These are phyloP conservation scores for Taurulus bubalis DNA, from an alignment of 2,113 vertebrate genomes.

Conservation along the genomic window DNA sequence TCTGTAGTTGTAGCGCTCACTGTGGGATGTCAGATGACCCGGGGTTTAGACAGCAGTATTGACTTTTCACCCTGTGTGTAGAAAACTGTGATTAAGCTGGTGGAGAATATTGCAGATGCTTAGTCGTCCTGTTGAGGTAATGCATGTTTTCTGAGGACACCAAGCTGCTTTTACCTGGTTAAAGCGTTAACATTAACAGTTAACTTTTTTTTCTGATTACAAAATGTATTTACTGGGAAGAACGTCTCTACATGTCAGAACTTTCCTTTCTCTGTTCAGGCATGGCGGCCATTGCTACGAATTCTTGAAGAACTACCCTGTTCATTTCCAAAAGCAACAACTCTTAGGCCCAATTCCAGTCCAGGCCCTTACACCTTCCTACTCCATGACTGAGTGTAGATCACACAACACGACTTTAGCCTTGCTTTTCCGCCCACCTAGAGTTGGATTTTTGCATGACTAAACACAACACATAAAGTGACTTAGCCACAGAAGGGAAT, in stretches of 20 bases:
- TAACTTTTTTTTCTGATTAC: neutral
- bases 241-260: neutral
- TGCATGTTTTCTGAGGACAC: neutral
- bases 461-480: neutral
- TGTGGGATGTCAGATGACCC: constrained; percentile 43
- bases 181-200: neutral
- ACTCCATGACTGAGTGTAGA: neutral
- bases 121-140: neutral
- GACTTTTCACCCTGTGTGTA: neutral
- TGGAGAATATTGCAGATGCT: neutral
- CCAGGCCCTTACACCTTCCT: neutral
- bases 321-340: neutral
- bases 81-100: constrained; percentile 8
- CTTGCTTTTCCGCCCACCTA: neutral
- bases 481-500: neutral
- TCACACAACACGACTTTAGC: neutral
- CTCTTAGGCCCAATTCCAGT: neutral
- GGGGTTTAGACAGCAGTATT: neutral
- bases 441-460: neutral
- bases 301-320: neutral
- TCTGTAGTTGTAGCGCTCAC: constrained; percentile 78
- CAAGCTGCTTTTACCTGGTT: neutral
- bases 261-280: neutral
- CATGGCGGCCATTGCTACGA: neutral
- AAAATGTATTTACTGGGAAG: neutral